Evolutionary conservation across 2,888 invertebrate genomes (phyloP), one percentile per base, ranked within the genome.

Genomic region (Lasioglossum leucozonium): DNA sequence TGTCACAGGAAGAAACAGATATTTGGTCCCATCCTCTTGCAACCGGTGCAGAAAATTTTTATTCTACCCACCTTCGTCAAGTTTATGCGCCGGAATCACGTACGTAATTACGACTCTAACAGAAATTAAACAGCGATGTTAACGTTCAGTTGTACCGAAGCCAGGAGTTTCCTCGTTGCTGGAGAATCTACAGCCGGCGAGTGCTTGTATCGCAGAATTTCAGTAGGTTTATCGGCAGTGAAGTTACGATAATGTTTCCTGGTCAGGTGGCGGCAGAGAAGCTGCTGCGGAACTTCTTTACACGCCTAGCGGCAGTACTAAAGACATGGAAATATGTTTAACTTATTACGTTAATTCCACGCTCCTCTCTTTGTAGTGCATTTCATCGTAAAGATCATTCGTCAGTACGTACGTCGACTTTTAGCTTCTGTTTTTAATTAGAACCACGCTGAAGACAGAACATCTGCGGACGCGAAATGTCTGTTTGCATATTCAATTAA

Each of bases 111-210:
- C 75, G 81, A 55, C n/a, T 65, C 75, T 82, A 80, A 80, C 75
- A 80, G 82, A 74, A 75, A 80, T 82, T 82, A 82, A 82, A 82
- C 55, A n/a, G 72, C 72, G 42, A 75, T 82, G 81, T 82, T 82
- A 82, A 82, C 72, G 82, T 82, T 75, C 51, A 30, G 65, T 76
- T 75, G 71, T 80, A 82, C 72, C 81, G 80, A 80, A 62, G 80
- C 75, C 40, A 26, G 40, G 40, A 22, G 71, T 71, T 72, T 37
- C 58, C 72, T 47, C 30, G 30, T 30, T 30, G n/a, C 51, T 47
- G 26, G 71, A 51, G 34, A 72, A 72, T 8, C 72, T 40, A n/a
- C 34, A 34, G 69, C 42, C 47, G 40, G 42, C 65, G 67, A 22
- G 37, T 34, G 34, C 22, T 72, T 77, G 73, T 83, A 85, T 83